Evolutionary conservation across 1,140 invertebrate genomes (phyloP).

Genomic region (Doryteuthis pealeii): DNA sequence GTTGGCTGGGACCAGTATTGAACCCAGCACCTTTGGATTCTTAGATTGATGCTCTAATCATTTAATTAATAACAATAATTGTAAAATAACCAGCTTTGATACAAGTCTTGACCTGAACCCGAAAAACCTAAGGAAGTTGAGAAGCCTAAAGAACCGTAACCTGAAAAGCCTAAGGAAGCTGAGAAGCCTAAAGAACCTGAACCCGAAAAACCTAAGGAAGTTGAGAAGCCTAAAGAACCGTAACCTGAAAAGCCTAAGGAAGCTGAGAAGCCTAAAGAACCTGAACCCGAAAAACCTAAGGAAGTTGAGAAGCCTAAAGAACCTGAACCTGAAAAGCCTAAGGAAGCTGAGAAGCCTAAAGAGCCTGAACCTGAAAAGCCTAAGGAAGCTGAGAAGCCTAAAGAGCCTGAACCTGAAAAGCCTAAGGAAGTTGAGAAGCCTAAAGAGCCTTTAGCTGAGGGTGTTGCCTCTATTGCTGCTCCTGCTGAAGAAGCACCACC

Average conservation of each 20-base stretch:
- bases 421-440: neutral
- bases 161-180: too few relatives aligned
- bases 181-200: too few relatives aligned
- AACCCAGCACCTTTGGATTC: too few relatives aligned
- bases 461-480: too few relatives aligned
- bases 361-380: neutral
- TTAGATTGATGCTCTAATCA: too few relatives aligned
- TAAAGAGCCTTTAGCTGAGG: neutral
- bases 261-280: neutral
- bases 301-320: neutral
- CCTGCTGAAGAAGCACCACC: neutral
- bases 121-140: too few relatives aligned
- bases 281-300: neutral
- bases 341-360: neutral
- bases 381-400: neutral
- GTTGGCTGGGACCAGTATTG: too few relatives aligned
- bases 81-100: too few relatives aligned
- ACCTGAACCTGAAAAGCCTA: neutral
- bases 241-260: neutral
- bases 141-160: neutral
- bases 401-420: slow-evolving; percentile 8
- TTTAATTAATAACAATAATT: too few relatives aligned
- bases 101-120: too few relatives aligned
- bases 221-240: slow-evolving; percentile 5
- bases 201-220: too few relatives aligned